phyloP scores from a whole-genome alignment of 2,888 invertebrate genomes.

The Drosophila mercatorum region DNA sequence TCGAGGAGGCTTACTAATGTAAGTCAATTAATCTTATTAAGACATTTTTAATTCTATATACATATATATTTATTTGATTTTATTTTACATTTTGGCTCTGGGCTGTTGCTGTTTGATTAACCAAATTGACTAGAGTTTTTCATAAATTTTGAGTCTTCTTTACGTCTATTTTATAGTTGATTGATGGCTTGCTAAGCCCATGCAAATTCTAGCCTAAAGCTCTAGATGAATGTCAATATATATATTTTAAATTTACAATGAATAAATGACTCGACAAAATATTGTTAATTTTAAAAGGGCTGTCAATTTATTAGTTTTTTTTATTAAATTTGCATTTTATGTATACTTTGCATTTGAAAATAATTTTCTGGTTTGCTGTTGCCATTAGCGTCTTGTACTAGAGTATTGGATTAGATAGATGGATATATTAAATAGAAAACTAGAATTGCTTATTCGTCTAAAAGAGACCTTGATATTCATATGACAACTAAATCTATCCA shows the following conservation, averaged over 20 bases:
- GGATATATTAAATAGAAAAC: no score
- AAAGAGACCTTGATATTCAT: no score
- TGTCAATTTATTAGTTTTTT: background rate
- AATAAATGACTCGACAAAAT: background rate
- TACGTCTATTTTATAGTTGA: background rate
- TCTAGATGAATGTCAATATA: background rate
- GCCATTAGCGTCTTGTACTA: no score
- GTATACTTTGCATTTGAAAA: no score
- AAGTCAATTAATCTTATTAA: background rate
- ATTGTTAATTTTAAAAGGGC: background rate
- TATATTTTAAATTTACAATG: background rate
- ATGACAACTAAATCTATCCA: no score
- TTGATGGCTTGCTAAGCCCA: background rate
- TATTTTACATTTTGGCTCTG: background rate
- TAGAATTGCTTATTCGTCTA: background rate
- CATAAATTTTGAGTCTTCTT: background rate
- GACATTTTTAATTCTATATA: background rate
- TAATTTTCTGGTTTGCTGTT: no score
- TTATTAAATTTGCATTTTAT: background rate
- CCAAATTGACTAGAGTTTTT: background rate
- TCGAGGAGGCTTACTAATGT: background rate
- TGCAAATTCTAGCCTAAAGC: background rate
- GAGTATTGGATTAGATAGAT: no score
- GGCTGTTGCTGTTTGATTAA: background rate
- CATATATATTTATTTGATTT: background rate